Base-by-base conservation (phyloP, 2,113 vertebrate genomes). In the Fregata magnificens region DNA sequence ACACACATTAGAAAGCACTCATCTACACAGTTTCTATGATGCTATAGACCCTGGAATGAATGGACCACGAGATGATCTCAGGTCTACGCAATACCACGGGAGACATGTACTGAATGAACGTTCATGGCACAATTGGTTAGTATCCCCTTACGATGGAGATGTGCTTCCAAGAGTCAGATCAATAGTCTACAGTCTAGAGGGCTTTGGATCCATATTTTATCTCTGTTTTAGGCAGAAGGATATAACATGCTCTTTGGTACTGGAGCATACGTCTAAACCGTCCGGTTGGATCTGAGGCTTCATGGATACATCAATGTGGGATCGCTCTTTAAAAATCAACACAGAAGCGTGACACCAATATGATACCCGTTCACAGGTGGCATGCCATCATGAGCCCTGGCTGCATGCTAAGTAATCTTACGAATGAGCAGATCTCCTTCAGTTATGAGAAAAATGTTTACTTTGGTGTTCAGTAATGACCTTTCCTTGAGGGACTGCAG, bases 51-150 rank as follows among this genome's bases (percentile, higher is more conserved):
- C 28, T 77, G 63, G 38, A 50, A 92, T 14, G 32, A 83, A 73
- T 7, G 32, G 63, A 53, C 25, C 15, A 38, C 0, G 5, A 79
- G 65, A 59, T 65, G 40, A 56, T 45, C 29, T 69, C 40, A 31
- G 24, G 31, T 38, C 53, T 73, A 10, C 4, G 11, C 42, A 80
- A 50, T 5, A 49, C 25, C n/a, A 11, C 1, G 11, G 55, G 29
- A 76, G 12, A 62, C 32, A 31, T 16, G 7, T 14, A 52, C 2
- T 32, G 18, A 63, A 25, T 40, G 44, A 59, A 59, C 21, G 8
- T 18, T 42, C 47, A 76, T 0, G 0, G 65, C 29, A 45, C 34
- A 70, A 32, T 3, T 56, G 21, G 15, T 8, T 21, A 71, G n/a
- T 24, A 49, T n/a, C 5, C 10, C 40, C 40, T 86, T 21, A 28